phyloP scores from a whole-genome alignment of 2,113 vertebrate genomes.

The Calonectris borealis region DNA sequence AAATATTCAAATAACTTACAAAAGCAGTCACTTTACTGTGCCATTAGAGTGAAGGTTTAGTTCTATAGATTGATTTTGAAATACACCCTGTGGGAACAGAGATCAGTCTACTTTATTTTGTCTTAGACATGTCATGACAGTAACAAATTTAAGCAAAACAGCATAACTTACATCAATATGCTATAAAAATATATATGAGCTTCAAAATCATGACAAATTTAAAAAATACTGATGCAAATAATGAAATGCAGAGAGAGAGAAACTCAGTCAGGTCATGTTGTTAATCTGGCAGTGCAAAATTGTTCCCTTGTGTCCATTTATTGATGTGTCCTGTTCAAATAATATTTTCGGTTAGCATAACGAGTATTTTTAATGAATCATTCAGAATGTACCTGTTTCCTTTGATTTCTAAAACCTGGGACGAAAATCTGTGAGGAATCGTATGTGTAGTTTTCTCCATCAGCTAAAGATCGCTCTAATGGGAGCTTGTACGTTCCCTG shows the following conservation, averaged over 20 bases:
- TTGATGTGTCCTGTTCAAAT: background rate
- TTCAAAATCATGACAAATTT: background rate
- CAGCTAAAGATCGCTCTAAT: background rate
- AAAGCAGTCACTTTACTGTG: background rate
- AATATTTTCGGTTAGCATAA: background rate
- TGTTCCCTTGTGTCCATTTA: background rate
- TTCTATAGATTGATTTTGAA: background rate
- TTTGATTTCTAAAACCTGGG: background rate
- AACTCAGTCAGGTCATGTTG: background rate
- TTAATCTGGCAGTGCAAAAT: background rate
- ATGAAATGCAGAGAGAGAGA: background rate
- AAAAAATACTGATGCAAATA: background rate
- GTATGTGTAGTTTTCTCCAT: background rate
- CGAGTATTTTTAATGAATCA: background rate
- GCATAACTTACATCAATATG: background rate
- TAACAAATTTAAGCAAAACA: background rate
- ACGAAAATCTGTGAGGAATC: background rate
- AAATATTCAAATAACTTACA: background rate
- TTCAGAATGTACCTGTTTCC: background rate
- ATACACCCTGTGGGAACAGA: background rate
- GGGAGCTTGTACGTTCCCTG: background rate
- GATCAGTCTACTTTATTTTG: background rate
- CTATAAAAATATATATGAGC: background rate
- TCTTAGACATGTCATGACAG: background rate
- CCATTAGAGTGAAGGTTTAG: background rate